Evolutionary conservation across 2,797 vertebrate species (phyloP), one percentile per base, ranked within the genome.

Genomic region (Tachyglossus aculeatus): DNA sequence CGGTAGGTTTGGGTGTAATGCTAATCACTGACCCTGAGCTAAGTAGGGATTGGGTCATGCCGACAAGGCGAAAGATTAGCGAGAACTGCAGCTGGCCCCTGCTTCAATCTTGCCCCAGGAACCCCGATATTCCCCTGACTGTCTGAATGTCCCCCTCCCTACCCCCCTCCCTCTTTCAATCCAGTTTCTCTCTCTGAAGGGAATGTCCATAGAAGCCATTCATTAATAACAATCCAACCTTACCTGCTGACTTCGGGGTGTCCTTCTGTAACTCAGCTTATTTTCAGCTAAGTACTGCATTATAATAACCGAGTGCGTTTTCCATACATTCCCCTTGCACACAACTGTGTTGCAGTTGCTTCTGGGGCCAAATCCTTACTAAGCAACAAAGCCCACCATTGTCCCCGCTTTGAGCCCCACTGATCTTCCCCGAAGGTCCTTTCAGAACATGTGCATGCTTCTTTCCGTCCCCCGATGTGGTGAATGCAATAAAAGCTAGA

Each of bases 331-430:
- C 71, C 72, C 61, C 69, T 87, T 83, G 80, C 74, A 65, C 77
- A 83, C 45, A 43, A 74, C 14, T 3, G 80, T 68, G 62, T 58
- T 76, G 80, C 80, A 79, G 75, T 83, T 88, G 82, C 78, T 74
- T 90, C 81, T 71, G 78, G 85, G 68, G 77, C 77, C 74, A 85
- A 89, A 85, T 87, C 1, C 53, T 74, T 89, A 82, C 72, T 89
- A 84, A 80, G 61, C 16, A 80, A 85, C 73, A 80, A 80, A 91
- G 86, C 71, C 88, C 82, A 83, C 88, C 74, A 88, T 88, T 91
- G 88, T 90, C 76, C 83, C 4, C 27, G 36, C 43, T 53, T 5
- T 24, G 63, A 82, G 71, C 65, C 65, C 41, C 59, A 54, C 67
- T 67, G 84, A 81, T 85, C 78, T 75, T 85, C 87, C 78, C 82